Evolutionary conservation across 2,888 invertebrate species (phyloP).

Genomic region (Allolobophora icterica): DNA sequence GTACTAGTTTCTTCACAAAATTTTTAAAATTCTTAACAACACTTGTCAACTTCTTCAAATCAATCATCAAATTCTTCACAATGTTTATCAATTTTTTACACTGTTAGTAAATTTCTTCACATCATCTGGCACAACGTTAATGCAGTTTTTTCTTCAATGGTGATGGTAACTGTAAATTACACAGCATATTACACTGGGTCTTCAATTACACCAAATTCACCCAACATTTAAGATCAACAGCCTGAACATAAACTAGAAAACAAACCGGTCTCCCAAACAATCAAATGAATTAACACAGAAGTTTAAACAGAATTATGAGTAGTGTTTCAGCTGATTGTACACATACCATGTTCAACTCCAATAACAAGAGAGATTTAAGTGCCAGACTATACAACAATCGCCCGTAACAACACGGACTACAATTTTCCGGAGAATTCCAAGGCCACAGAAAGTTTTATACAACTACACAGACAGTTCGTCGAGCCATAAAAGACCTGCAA

Average conservation of each 20-base stretch:
- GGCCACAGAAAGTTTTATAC: not conserved
- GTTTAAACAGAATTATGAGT: not conserved
- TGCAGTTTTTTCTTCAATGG: not conserved
- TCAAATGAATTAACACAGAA: not conserved
- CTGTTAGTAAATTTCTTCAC: not conserved
- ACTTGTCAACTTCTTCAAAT: not conserved
- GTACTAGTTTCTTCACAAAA: not conserved
- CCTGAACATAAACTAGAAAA: not conserved
- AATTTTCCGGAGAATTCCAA: slow-evolving; percentile 11
- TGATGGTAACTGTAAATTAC: no score
- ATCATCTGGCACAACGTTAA: not conserved
- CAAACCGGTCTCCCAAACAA: not conserved
- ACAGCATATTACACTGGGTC: not conserved
- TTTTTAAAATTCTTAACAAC: not conserved
- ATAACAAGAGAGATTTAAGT: not conserved
- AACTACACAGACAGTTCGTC: not conserved
- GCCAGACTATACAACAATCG: not conserved
- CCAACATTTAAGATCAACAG: not conserved
- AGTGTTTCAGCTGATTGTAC: not conserved
- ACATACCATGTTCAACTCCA: not conserved
- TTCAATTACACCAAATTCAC: not conserved
- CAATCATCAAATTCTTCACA: not conserved
- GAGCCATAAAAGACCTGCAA: not conserved
- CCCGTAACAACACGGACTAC: not conserved
- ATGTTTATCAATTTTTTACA: not conserved